A percentile compares a stretch with the other conserved stretches of the same genome.
phyloP scores from a whole-genome alignment of 2,113 vertebrate genomes.

The Mustela nigripes region DNA sequence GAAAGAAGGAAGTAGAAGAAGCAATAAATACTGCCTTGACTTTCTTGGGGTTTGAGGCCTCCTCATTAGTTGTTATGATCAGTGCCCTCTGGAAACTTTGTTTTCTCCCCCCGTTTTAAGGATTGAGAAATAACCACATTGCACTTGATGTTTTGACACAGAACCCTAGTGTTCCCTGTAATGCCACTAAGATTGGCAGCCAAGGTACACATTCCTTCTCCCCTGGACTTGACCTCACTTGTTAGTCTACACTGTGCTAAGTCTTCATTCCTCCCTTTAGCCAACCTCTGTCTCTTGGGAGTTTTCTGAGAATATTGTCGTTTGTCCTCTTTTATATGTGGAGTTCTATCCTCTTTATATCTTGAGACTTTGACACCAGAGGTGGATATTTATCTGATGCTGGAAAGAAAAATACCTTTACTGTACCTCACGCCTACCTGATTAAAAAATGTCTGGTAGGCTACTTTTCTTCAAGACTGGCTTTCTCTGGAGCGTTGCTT shows the following conservation, averaged over 20 bases:
- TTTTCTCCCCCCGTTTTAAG: conserved; percentile 28
- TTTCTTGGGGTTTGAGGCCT: neutral
- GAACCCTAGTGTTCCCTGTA: conserved; percentile 26
- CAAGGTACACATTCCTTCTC: conserved; percentile 29
- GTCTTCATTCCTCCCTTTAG: conserved; percentile 1
- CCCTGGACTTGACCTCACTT: conserved; percentile 57
- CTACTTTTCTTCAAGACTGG: conserved; percentile 55
- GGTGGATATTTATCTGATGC: conserved; percentile 71
- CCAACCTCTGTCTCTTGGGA: conserved; percentile 55
- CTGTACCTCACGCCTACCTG: conserved; percentile 67
- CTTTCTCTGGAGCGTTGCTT: conserved; percentile 55
- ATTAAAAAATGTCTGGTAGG: conserved; percentile 7
- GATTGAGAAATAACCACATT: conserved; percentile 27
- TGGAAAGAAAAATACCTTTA: conserved; percentile 64
- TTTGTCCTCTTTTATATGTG: conserved; percentile 62
- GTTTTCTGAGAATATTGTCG: conserved; percentile 68
- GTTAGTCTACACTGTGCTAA: neutral
- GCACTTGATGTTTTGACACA: neutral
- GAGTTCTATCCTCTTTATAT: conserved; percentile 63
- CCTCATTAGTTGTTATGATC: neutral
- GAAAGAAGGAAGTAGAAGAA: conserved; percentile 17
- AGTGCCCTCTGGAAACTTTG: neutral
- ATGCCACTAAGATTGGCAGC: neutral
- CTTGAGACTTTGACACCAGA: conserved; percentile 64
- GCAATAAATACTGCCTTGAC: conserved; percentile 27